phyloP scores from a whole-genome alignment of 2,888 invertebrate species.

The Cantharis rufa region DNA sequence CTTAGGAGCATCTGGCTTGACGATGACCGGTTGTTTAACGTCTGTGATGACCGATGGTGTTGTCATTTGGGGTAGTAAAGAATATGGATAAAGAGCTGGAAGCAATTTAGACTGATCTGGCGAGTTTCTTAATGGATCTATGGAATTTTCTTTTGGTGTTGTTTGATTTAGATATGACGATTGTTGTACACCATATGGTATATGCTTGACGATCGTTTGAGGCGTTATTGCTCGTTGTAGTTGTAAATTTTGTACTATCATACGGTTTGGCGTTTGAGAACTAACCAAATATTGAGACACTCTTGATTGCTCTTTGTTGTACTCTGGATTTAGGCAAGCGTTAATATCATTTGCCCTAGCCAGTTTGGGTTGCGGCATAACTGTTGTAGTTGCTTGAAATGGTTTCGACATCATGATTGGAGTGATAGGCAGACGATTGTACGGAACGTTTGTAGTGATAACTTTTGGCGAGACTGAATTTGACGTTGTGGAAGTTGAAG shows the following conservation, averaged over 20 bases:
- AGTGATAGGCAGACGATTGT: constrained; percentile 63
- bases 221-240: constrained; percentile 10
- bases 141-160: constrained; percentile 13
- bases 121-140: constrained; percentile 3
- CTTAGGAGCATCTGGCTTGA: constrained; percentile 23
- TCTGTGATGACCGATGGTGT: constrained; percentile 8
- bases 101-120: constrained; percentile 34
- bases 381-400: constrained; percentile 57
- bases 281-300: constrained; percentile 43
- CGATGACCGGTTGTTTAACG: constrained; percentile 2
- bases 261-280: constrained; percentile 38
- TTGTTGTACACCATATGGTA: constrained; percentile 1
- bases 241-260: constrained; percentile 41
- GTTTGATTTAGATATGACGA: constrained; percentile 6
- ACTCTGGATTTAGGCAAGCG: constrained; percentile 36
- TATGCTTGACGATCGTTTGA: constrained; percentile 10
- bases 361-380: constrained; percentile 51
- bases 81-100: constrained; percentile 19
- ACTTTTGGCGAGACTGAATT: constrained; percentile 26
- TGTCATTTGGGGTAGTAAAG: constrained; percentile 2
- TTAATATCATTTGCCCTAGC: constrained; percentile 44
- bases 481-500: constrained; percentile 28
- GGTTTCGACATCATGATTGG: constrained; percentile 65
- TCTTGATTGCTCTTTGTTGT: constrained; percentile 53
- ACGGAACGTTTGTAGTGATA: constrained; percentile 48